A percentile compares a stretch with the other conserved stretches of the same genome.
phyloP scores from a whole-genome alignment of 2,888 invertebrate species.

The Nudaria mundana region DNA sequence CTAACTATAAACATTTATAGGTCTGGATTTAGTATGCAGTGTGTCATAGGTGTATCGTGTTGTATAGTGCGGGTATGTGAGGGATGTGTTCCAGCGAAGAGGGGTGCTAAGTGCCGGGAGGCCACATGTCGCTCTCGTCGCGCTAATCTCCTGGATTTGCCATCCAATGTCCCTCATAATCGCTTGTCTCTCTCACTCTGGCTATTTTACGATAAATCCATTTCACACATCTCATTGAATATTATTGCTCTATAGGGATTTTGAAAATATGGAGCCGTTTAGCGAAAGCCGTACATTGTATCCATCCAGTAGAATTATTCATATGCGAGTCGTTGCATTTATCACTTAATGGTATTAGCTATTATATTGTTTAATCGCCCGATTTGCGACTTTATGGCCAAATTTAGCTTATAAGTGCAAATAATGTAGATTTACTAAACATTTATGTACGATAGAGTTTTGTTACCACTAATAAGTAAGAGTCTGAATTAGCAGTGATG shows the following conservation, averaged over 20 bases:
- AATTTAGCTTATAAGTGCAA: conserved; percentile 32
- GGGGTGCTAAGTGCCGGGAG: conserved; percentile 74
- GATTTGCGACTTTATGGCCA: conserved; percentile 69
- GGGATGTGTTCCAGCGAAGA: conserved; percentile 39
- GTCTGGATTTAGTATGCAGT: conserved; percentile 39
- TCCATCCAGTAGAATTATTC: conserved; percentile 78
- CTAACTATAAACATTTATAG: conserved; percentile 49
- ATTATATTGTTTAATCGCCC: conserved; percentile 76
- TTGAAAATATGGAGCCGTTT: conserved; percentile 81
- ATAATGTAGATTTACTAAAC: conserved; percentile 4
- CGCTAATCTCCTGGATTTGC: conserved; percentile 80
- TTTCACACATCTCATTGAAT: conserved; percentile 76
- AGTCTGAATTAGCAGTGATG: no score
- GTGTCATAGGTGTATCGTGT: conserved; percentile 33
- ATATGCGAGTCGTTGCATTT: conserved; percentile 75
- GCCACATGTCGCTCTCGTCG: conserved; percentile 80
- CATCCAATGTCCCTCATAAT: conserved; percentile 68
- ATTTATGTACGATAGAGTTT: neutral
- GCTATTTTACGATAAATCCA: conserved; percentile 48
- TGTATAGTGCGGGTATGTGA: conserved; percentile 32
- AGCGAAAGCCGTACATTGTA: conserved; percentile 79
- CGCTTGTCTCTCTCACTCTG: conserved; percentile 51
- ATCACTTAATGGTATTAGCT: conserved; percentile 81
- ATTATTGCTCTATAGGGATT: conserved; percentile 81
- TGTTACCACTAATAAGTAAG: no score